phyloP scores from a whole-genome alignment of 2,888 invertebrate species.

The Eutolmus rufibarbis region DNA sequence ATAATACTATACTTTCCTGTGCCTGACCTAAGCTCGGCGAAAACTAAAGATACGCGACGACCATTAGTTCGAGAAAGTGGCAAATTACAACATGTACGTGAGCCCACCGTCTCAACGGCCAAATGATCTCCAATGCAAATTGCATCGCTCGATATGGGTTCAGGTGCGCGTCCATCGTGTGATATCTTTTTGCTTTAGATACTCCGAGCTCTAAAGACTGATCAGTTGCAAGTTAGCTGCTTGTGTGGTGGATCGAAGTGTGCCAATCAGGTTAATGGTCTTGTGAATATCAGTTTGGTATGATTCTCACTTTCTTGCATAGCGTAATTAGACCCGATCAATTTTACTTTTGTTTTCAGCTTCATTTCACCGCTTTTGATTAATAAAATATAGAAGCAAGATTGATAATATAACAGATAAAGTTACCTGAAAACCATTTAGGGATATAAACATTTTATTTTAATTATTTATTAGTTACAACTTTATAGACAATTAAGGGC shows the following conservation, averaged over 20 bases:
- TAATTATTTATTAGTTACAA: too few species aligned
- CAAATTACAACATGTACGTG: background rate
- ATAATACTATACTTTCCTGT: background rate
- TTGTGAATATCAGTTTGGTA: background rate
- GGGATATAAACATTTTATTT: too few species aligned
- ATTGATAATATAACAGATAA: too few species aligned
- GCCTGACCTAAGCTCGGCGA: background rate
- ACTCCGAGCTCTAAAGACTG: background rate
- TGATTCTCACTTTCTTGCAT: conserved; percentile 8
- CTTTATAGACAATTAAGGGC: too few species aligned
- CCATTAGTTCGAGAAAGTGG: conserved; percentile 25
- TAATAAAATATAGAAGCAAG: background rate
- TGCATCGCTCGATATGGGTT: background rate
- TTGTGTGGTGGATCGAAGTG: background rate
- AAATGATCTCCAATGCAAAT: background rate
- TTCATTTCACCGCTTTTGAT: background rate
- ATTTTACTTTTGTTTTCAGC: background rate
- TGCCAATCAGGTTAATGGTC: background rate
- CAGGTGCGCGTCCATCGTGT: background rate
- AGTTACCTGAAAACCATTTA: too few species aligned
- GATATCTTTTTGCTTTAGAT: background rate
- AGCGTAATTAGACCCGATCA: background rate
- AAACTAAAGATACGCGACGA: background rate
- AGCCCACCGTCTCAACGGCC: background rate
- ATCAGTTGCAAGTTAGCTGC: background rate